Evolutionary conservation across 2,797 vertebrate species (phyloP).

Genomic region (Odontamblyopus lacepedii): DNA sequence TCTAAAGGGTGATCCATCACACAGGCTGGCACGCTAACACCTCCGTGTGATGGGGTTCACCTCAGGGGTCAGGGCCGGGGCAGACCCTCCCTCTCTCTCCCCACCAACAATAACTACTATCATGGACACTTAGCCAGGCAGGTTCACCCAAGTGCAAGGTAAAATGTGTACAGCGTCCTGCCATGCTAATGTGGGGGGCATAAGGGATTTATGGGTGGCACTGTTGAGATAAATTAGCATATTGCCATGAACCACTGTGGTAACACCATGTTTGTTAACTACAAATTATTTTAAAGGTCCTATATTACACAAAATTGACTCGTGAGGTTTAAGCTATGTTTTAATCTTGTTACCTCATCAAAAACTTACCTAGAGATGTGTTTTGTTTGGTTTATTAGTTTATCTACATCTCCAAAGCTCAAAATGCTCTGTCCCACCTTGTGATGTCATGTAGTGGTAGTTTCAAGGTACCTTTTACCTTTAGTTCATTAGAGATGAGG

Average conservation of each 20-base stretch:
- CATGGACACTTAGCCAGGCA: slow-evolving; percentile 21
- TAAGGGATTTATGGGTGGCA: background rate
- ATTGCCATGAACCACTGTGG: background rate
- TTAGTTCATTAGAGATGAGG: too few species aligned
- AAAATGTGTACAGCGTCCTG: slow-evolving; percentile 16
- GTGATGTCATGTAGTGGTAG: too few species aligned
- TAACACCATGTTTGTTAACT: background rate
- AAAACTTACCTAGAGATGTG: too few species aligned
- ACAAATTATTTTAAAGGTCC: background rate
- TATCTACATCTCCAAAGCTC: too few species aligned
- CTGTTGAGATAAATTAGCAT: background rate
- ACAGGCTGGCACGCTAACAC: slow-evolving; percentile 74
- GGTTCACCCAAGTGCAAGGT: slow-evolving; percentile 12
- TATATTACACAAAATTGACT: too few species aligned
- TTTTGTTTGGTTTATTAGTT: too few species aligned
- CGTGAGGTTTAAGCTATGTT: too few species aligned
- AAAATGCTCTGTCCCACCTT: too few species aligned
- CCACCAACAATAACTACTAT: slow-evolving; percentile 40
- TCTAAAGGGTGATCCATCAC: slow-evolving; percentile 80
- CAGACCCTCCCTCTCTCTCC: slow-evolving; percentile 48
- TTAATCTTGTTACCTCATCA: too few species aligned
- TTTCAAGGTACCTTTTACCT: too few species aligned
- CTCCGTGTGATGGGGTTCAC: slow-evolving; percentile 75
- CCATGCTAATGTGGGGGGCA: slow-evolving; percentile 7
- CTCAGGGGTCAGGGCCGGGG: slow-evolving; percentile 72